Conservation (phyloP, 2,888 invertebrate genomes). For the Monopis laevigella region DNA sequence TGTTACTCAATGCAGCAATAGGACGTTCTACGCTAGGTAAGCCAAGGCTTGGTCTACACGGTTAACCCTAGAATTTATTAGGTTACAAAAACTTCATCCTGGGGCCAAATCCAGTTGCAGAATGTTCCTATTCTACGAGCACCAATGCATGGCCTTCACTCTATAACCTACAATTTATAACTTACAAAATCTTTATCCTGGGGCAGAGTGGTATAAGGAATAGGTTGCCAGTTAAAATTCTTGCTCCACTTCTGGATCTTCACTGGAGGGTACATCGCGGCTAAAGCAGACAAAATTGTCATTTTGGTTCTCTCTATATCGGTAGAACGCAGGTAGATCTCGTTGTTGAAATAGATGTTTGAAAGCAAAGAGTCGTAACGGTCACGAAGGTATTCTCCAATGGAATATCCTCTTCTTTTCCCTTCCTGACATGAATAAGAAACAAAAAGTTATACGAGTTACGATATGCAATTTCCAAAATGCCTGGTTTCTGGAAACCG, state of each 20-base stretch:
- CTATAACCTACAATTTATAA: no score
- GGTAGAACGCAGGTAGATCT: conserved; percentile 68
- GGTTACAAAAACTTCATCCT: no score
- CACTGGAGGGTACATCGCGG: conserved; percentile 74
- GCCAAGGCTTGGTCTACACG: no score
- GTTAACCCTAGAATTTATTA: no score
- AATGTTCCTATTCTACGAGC: no score
- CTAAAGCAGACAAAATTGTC: conserved; percentile 73
- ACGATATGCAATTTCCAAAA: no score
- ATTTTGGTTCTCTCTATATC: conserved; percentile 79
- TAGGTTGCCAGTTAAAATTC: conserved; percentile 73
- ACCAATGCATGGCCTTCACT: no score
- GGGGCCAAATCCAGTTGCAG: no score
- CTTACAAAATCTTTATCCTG: conserved; percentile 48
- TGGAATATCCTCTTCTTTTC: conserved; percentile 52
- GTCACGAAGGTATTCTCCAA: conserved; percentile 54
- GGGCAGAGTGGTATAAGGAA: conserved; percentile 59
- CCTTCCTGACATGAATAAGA: conserved; percentile 43
- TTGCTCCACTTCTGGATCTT: conserved; percentile 65
- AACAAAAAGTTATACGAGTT: no score
- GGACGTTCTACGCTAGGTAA: no score
- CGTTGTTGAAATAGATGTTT: conserved; percentile 47
- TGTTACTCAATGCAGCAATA: no score
- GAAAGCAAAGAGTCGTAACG: conserved; percentile 53
- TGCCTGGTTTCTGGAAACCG: no score